phyloP scores from a whole-genome alignment of 2,797 vertebrate genomes.

The Acanthurus leucopareius region DNA sequence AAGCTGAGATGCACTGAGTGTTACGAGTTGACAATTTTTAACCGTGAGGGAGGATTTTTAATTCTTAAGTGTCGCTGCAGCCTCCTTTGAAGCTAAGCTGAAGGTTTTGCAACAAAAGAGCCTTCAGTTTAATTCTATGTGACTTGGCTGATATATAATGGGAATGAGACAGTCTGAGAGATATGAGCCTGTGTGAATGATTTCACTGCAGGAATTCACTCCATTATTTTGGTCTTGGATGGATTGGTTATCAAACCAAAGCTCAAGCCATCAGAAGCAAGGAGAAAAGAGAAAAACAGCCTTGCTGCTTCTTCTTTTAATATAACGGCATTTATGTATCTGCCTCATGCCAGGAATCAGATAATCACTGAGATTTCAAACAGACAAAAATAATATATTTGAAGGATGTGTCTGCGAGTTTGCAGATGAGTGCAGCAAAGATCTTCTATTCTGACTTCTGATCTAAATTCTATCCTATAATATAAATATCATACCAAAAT shows the following conservation, averaged over 20 bases:
- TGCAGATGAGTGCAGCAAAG: neutral
- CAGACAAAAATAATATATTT: neutral
- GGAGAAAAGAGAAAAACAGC: neutral
- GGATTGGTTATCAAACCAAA: conserved; percentile 17
- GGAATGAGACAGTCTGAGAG: conserved; percentile 10
- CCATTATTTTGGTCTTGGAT: conserved; percentile 14
- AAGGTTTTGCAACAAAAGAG: conserved; percentile 10
- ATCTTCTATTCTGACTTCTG: neutral
- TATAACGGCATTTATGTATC: neutral
- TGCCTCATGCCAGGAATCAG: neutral
- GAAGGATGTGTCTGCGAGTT: neutral
- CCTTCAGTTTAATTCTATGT: conserved; percentile 12
- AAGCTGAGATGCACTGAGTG: neutral
- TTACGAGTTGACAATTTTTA: neutral
- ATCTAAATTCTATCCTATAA: conserved; percentile 14
- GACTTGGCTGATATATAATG: neutral
- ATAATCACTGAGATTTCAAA: neutral
- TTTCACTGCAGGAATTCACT: conserved; percentile 16
- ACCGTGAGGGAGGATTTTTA: neutral
- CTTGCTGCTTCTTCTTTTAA: neutral
- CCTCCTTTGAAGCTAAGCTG: conserved; percentile 2
- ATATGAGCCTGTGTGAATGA: conserved; percentile 9
- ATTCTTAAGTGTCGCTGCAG: too few relatives aligned
- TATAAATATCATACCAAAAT: conserved; percentile 9
- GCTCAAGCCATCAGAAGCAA: conserved; percentile 11